Base-by-base conservation (phyloP, 2,888 invertebrate genomes). In the Calameuta filiformis region DNA sequence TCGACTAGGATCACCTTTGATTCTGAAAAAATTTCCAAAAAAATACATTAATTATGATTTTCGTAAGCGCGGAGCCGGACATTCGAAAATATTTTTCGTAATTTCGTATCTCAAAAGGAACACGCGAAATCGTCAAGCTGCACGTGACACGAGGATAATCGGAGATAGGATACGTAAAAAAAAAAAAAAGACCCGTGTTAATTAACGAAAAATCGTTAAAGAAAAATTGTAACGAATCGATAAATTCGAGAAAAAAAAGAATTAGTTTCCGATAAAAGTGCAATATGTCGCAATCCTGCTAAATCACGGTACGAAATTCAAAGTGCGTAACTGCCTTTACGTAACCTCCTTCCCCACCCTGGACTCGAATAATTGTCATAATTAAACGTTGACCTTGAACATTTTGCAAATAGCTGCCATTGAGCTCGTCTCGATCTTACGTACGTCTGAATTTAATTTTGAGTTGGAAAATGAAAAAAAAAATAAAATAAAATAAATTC, bases 1-100 rank as follows among this genome's bases (percentile, higher is more conserved):
- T 80, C 69, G 76, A 78, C 81, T 77, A 83, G 82, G 84, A 89
- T 88, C 89, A 90, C 89, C 90, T 90, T 80, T 84, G 86, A 82
- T 85, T 87, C 87, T 89, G 85, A 6, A 85, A 83, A 35, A 74
- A 34, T 35, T 6, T 0, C 1, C 4, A 15, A 23, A 15, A 23
- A 71, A 71, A 30, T 11, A 33, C 11, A 23, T 15, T 56, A 23
- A 56, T 56, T 56, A 23, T 1, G 1, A 56, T 9, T 56, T 2
- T 6, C 1, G 56, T 23, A 9, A 56, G 0, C 2, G 9, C 23
- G 2, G 0, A 23, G 1, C 1, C 23, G 56, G 23, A 56, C 23
- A 56, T 56, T 23, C 15, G 0, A 23, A 56, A 0, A 4, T 23
- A 56, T 23, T 56, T 23, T 56, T 1, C 1, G 56, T 35, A 23